phyloP scores from a whole-genome alignment of 92 coral and sea anemone species.

The Paragorgia papillata region DNA sequence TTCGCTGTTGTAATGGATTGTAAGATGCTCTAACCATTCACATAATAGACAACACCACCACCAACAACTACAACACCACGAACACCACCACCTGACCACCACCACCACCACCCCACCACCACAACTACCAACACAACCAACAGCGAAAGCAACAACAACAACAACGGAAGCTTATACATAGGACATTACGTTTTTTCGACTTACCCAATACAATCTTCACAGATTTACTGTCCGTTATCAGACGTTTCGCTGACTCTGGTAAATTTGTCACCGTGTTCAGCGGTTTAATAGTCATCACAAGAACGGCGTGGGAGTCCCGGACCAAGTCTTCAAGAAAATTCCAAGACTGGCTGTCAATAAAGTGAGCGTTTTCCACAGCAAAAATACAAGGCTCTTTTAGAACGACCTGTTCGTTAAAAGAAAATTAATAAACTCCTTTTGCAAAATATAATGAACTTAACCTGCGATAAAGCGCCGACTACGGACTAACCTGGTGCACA shows the following conservation, averaged over 20 bases:
- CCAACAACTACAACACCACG: no score
- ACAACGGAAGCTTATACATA: no score
- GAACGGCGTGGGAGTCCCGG: conserved; percentile 91
- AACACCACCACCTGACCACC: no score
- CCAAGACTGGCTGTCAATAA: conserved; percentile 95
- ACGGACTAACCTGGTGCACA: conserved; percentile 82
- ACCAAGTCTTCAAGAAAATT: conserved; percentile 90
- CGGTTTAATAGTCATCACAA: conserved; percentile 84
- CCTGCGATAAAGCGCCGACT: neutral
- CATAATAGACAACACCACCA: no score
- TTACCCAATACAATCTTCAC: conserved; percentile 73
- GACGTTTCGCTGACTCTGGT: conserved; percentile 73
- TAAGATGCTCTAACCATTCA: no score
- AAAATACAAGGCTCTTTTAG: conserved; percentile 89
- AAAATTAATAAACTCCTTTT: no score
- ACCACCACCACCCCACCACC: no score
- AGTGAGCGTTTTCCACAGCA: conserved; percentile 91
- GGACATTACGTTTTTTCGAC: no score
- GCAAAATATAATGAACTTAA: neutral
- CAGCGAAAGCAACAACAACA: no score
- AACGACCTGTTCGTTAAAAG: conserved; percentile 65
- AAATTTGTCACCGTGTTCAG: conserved; percentile 89
- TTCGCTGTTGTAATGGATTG: no score
- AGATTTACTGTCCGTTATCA: conserved; percentile 62
- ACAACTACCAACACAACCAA: no score